Conservation (phyloP, 2,113 vertebrate genomes). For the Charina bottae region DNA sequence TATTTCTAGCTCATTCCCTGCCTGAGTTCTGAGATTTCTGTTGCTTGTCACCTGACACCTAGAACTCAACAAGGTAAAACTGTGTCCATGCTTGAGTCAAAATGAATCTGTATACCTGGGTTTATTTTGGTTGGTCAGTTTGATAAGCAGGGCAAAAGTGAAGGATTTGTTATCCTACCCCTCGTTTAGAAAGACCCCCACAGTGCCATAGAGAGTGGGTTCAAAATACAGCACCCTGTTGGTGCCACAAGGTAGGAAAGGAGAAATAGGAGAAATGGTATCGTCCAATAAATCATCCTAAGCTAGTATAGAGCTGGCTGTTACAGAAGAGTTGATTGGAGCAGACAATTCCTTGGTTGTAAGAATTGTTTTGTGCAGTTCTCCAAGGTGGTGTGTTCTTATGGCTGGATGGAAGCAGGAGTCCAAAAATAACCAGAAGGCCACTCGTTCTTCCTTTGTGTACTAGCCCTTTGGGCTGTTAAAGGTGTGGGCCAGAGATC, state of each 20-base stretch:
- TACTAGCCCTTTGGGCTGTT: background rate
- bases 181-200: background rate
- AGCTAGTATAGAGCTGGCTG: background rate
- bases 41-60: background rate
- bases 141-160: background rate
- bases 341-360: no score
- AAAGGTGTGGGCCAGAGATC: background rate
- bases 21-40: constrained; percentile 10
- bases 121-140: constrained; percentile 17
- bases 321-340: background rate
- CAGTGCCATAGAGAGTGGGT: background rate
- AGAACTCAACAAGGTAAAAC: background rate
- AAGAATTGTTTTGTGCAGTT: background rate
- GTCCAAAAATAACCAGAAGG: background rate
- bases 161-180: background rate
- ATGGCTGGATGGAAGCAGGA: background rate
- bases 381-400: background rate
- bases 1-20: background rate
- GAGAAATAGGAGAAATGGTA: background rate
- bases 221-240: background rate
- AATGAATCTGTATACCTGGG: background rate
- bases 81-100: background rate
- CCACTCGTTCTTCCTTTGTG: background rate
- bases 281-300: background rate
- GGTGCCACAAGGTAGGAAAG: background rate